Evolutionary conservation across 1,140 invertebrate genomes (phyloP), one percentile per base, ranked within the genome.

Genomic region (Belonocnema kinseyi): DNA sequence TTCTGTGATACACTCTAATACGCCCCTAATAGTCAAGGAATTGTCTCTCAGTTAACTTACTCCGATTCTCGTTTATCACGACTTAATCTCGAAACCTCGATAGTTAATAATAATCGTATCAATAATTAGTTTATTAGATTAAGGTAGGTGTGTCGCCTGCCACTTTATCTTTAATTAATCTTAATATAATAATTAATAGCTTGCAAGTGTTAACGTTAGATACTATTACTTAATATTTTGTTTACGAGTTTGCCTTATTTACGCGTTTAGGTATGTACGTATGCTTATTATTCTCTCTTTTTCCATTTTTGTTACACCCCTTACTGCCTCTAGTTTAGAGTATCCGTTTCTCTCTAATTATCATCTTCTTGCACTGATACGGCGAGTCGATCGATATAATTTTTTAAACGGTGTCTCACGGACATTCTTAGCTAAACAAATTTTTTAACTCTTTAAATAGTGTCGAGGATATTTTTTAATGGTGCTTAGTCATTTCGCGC

Each of bases 151-250:
- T 80, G 81, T 82, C 82, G 82, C 78, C 76, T 71, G 80, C 75
- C 86, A 80, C 61, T 85, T 85, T 88, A 88, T 85, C 77, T 82
- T 88, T 88, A 90, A 86, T 90, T 90, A 88, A 87, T 91, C 88
- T 86, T 90, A 89, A 88, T 90, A 89, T 90, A 87, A 90, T 91
- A 89, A 89, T 90, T 87, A 90, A 90, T 91, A 90, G 88, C 87
- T 90, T 90, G 88, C 89, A 91, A 90, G 87, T 90, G 86, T 90
- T 91, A 91, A 91, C 90, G 87, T 90, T 91, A 91, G 85, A 90
- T 90, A 90, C 89, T 90, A 88, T 91, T 90, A 90, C 88, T 90
- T 90, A 91, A 88, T 85, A 87, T 90, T 89, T 85, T 89, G 88
- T 86, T 90, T 90, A 88, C 84, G 86, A 82, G 85, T 85, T 85